phyloP scores from a whole-genome alignment of 2,113 vertebrate species.

The Solea solea region DNA sequence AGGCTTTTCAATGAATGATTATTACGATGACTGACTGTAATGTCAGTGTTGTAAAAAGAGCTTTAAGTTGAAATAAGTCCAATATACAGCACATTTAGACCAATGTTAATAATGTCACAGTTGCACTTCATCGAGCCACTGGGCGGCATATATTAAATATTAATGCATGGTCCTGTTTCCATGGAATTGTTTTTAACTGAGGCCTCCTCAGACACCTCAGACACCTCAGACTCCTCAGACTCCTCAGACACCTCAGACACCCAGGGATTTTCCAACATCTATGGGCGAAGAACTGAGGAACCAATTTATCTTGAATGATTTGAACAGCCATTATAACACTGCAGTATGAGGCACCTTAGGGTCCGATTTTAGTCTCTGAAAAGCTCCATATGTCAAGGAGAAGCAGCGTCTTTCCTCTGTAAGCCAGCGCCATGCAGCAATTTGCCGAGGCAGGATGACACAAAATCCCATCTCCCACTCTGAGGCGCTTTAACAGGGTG shows the following conservation, averaged over 20 bases:
- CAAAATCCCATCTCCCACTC: conserved; percentile 70
- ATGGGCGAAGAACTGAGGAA: conserved; percentile 20
- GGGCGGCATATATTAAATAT: no score
- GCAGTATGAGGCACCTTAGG: conserved; percentile 27
- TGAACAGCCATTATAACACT: conserved; percentile 25
- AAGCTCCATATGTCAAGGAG: conserved; percentile 56
- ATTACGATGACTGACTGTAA: no score
- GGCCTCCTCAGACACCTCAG: neutral
- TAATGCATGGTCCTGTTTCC: neutral
- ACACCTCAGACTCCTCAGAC: no score
- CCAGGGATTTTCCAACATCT: neutral
- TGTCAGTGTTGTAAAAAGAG: no score
- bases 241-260: neutral
- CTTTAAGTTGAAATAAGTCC: no score
- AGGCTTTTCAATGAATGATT: no score
- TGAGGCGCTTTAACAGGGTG: conserved; percentile 48
- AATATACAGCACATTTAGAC: no score
- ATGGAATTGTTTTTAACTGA: neutral
- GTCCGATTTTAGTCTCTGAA: conserved; percentile 33
- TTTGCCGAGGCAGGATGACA: conserved; percentile 62
- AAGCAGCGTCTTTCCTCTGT: conserved; percentile 50
- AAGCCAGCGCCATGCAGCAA: conserved; percentile 54
- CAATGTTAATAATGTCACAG: no score
- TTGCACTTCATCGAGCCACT: no score
- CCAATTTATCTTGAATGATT: conserved; percentile 39